A percentile compares a stretch with the other conserved stretches of the same genome.
Evolutionary conservation across 1,140 invertebrate genomes (phyloP).

Genomic region (Drosophila teissieri): DNA sequence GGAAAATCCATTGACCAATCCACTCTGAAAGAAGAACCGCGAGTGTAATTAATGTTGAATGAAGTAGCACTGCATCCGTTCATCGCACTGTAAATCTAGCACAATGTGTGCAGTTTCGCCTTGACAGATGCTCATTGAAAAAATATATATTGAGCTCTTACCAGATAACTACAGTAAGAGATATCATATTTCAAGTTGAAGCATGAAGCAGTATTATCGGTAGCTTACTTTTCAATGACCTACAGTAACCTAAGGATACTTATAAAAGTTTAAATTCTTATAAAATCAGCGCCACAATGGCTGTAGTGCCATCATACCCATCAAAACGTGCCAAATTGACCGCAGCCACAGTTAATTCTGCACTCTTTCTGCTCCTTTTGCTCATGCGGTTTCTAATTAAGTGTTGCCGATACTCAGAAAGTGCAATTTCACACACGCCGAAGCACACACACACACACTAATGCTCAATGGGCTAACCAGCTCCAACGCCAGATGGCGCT

Average conservation of each 20-base stretch:
- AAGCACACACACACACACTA: slow-evolving; percentile 1
- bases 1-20: slow-evolving; percentile 60
- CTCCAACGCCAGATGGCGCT: slow-evolving; percentile 43
- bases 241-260: no score
- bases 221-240: no score
- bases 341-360: slow-evolving; percentile 48
- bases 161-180: no score
- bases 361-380: slow-evolving; percentile 22
- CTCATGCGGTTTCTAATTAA: slow-evolving; percentile 69
- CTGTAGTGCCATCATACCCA: slow-evolving; percentile 2
- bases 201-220: no score
- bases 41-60: slow-evolving; percentile 75
- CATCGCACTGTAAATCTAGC: slow-evolving; percentile 27
- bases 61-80: slow-evolving; percentile 60
- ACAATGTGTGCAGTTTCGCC: slow-evolving; percentile 1
- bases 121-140: slow-evolving; percentile 4
- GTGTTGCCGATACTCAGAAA: slow-evolving; percentile 54
- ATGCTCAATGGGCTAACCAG: not conserved
- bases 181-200: not conserved
- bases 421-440: slow-evolving; percentile 23
- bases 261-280: no score
- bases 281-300: not conserved
- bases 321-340: slow-evolving; percentile 13
- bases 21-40: slow-evolving; percentile 57
- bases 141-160: no score